phyloP scores from a whole-genome alignment of 1,140 invertebrate species.

The silkworm (Bombyx mori) region ASM3026992v2 NC_085120.1:10596001-10596500 shows the following conservation, averaged over 20 bases:
- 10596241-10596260: background rate
- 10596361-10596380: background rate
- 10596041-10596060: background rate
- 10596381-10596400: background rate
- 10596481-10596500: background rate
- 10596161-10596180: background rate
- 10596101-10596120: background rate
- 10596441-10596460: background rate
- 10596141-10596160: background rate
- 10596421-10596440: background rate
- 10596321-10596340: background rate
- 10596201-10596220: background rate
- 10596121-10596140: background rate
- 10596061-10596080: background rate
- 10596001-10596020: no score
- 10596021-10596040: no score
- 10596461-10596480: background rate
- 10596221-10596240: background rate
- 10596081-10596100: background rate
- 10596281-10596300: background rate
- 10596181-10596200: background rate
- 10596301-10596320: background rate
- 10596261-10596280: background rate
- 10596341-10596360: no score
- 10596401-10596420: background rate